Base-by-base conservation (phyloP, 2,797 vertebrate genomes). In the Ibycter americanus region DNA sequence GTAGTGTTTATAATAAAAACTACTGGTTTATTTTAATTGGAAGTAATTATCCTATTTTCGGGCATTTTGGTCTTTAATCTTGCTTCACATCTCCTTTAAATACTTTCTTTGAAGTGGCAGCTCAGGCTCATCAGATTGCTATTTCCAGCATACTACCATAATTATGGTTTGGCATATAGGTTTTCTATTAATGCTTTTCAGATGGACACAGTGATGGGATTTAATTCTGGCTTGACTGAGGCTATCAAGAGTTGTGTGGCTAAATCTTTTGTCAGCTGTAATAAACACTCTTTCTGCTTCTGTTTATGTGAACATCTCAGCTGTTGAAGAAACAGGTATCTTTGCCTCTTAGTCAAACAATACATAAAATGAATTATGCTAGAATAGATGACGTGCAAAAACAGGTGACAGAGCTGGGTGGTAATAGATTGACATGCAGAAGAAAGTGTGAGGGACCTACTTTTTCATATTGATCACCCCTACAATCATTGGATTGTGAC, bases 151-250 rank as follows among this genome's bases (percentile, higher is more conserved):
- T 67, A 18, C 19, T n/a, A 32, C 31, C 26, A 52, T 82, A n/a
- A 65, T 80, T 89, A 73, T 62, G n/a, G 17, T 70, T 61, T 44
- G 26, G 15, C 52, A 86, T 42, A 36, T 27, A 51, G 25, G 46
- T 76, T 86, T 89, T 80, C 42, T 71, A 4, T 65, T 83, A 36
- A 51, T 49, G 46, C 13, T 51, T 68, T 36, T 68, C 66, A 68
- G 44, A 68, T 51, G 46, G 23, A 68, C 32, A n/a, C 16, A 36
- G 11, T 49, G 46, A 26, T 58, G 29, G 7, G 51, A 84, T 93
- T 95, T 79, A 76, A 68, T 78, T 74, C 36, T 84, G 74, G 51
- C 32, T 71, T 87, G 47, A 91, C 38, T 81, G 73, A 55, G 54
- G 18, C 65, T 80, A 2, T 93, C 73, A 61, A 34, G 65, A 32